Conservation (phyloP, 2,888 invertebrate genomes). For the Chymomyza fuscimana region DNA sequence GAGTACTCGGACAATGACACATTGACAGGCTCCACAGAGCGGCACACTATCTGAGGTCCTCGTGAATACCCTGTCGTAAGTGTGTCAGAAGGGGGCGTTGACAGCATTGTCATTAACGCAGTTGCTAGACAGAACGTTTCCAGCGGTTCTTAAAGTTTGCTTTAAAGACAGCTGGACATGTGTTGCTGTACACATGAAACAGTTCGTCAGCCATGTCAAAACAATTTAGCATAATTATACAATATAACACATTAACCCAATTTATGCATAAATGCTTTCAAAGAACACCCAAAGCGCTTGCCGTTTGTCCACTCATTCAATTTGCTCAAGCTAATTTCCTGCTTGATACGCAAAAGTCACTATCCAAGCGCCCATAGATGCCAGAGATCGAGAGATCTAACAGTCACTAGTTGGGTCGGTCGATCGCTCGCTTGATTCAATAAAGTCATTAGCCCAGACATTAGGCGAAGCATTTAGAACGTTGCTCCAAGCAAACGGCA, state of each 20-base stretch:
- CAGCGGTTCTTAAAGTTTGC: neutral
- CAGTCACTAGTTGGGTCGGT: neutral
- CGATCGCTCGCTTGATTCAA: slow-evolving; percentile 57
- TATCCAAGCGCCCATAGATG: slow-evolving; percentile 44
- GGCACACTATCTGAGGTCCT: slow-evolving; percentile 13
- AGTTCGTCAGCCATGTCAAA: slow-evolving; percentile 25
- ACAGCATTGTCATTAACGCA: slow-evolving; percentile 48
- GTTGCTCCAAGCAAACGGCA: slow-evolving; percentile 22
- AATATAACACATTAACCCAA: slow-evolving; percentile 34
- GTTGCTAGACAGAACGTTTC: slow-evolving; percentile 1
- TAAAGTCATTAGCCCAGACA: slow-evolving; percentile 68
- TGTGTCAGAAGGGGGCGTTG: slow-evolving; percentile 36
- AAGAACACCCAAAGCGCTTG: slow-evolving; percentile 43
- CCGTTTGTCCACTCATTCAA: slow-evolving; percentile 58
- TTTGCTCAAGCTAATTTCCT: slow-evolving; percentile 61
- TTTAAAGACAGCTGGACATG: slow-evolving; percentile 27
- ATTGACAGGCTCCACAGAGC: slow-evolving; percentile 33
- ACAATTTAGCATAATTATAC: slow-evolving; percentile 41
- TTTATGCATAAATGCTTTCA: slow-evolving; percentile 17
- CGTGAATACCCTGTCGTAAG: slow-evolving; percentile 20
- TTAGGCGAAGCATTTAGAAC: slow-evolving; percentile 62
- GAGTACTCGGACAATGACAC: slow-evolving; percentile 19
- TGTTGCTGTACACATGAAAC: slow-evolving; percentile 40
- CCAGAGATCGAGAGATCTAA: slow-evolving; percentile 2
- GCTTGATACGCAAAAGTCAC: slow-evolving; percentile 65